These are phyloP conservation scores for Ceratosolen solmsi DNA, from an alignment of 1,140 invertebrate genomes.

Conservation along the genomic window DNA sequence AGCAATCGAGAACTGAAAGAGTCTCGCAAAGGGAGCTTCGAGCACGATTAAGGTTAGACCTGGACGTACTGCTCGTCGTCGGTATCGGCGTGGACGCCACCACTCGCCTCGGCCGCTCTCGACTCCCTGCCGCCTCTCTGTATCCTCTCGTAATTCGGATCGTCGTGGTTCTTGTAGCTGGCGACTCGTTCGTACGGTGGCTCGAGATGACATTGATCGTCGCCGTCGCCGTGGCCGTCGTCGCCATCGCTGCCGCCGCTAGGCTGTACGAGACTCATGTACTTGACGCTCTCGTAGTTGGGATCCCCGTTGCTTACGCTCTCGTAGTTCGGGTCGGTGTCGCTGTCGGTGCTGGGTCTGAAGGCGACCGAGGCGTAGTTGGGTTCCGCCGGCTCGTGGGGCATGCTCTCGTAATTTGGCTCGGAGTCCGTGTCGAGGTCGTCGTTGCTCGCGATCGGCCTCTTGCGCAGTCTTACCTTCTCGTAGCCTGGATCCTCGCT, in stretches of 20 bases:
- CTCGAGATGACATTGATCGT: too few species aligned
- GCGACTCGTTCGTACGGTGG: constrained; percentile 72
- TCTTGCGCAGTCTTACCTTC: constrained; percentile 63
- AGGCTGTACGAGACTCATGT: constrained; percentile 60
- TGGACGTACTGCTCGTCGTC: constrained; percentile 70
- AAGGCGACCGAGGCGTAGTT: constrained; percentile 76
- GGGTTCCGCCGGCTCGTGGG: constrained; percentile 71
- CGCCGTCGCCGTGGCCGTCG: too few species aligned
- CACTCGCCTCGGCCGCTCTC: not conserved
- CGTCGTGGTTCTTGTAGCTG: constrained; percentile 58
- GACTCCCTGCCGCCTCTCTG: constrained; percentile 55
- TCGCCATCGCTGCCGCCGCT: not conserved
- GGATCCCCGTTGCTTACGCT: constrained; percentile 76
- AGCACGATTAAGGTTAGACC: constrained; percentile 57
- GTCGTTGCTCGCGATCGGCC: constrained; percentile 60
- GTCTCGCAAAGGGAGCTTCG: not conserved
- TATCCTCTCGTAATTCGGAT: constrained; percentile 65
- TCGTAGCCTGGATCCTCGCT: constrained; percentile 70
- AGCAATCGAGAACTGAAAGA: not conserved
- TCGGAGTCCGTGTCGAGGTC: constrained; percentile 71
- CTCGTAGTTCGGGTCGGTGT: constrained; percentile 83
- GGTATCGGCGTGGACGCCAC: constrained; percentile 50
- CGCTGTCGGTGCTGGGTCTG: constrained; percentile 77
- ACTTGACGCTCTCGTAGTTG: constrained; percentile 74
- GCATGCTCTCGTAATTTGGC: constrained; percentile 82